These are phyloP conservation scores for Nomada goodeniana DNA, from an alignment of 2,888 invertebrate species.

Conservation along the genomic window DNA sequence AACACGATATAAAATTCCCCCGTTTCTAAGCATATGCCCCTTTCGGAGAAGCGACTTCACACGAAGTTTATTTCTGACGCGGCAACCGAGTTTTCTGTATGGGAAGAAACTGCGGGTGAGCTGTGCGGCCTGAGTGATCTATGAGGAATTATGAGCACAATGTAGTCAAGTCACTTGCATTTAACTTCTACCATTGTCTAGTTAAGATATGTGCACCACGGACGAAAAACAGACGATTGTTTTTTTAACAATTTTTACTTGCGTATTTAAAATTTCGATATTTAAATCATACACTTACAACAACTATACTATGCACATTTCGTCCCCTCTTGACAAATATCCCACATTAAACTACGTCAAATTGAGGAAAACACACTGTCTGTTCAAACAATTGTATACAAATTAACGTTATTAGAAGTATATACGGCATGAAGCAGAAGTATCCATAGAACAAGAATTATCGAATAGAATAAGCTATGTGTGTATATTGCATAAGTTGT, in stretches of 20 bases:
- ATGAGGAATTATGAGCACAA: background rate
- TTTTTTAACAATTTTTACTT: background rate
- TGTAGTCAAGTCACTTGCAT: background rate
- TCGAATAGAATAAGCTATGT: too few species aligned
- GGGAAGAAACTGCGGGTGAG: constrained; percentile 12
- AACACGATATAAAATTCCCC: constrained; percentile 40
- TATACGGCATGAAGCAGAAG: too few species aligned
- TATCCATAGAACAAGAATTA: too few species aligned
- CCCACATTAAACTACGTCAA: too few species aligned
- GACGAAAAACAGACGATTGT: background rate
- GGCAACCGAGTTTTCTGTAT: constrained; percentile 15
- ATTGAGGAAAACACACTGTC: too few species aligned
- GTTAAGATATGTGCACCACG: background rate
- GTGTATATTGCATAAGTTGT: too few species aligned
- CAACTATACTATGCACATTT: too few species aligned
- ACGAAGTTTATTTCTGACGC: constrained; percentile 51
- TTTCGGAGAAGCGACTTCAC: constrained; percentile 45
- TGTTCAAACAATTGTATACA: too few species aligned
- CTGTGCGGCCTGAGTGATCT: background rate
- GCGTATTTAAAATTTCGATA: too few species aligned
- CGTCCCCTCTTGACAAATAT: too few species aligned
- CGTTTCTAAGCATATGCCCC: constrained; percentile 16
- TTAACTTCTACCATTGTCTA: background rate
- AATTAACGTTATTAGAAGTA: too few species aligned
- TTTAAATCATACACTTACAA: too few species aligned